Evolutionary conservation across 2,113 vertebrate genomes (phyloP).

Genomic region (Manacus vitellinus): DNA sequence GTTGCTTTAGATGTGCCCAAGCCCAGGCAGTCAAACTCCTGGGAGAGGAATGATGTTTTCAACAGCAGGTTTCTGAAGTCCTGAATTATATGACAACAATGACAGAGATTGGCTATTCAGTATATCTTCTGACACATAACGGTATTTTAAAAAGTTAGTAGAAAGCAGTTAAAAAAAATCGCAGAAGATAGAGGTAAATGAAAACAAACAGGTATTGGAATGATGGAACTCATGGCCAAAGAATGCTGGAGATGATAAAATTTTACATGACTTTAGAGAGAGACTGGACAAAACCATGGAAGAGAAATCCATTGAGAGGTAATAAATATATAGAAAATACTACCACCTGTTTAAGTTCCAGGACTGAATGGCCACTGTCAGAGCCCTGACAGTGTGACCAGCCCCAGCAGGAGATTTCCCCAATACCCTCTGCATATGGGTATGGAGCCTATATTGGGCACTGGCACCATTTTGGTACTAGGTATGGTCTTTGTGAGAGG

Average conservation of each 20-base stretch:
- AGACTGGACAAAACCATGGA: not conserved
- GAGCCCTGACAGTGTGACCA: not conserved
- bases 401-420: not conserved
- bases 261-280: not conserved
- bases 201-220: not conserved
- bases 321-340: not conserved
- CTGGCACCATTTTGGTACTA: not conserved
- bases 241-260: not conserved
- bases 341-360: not conserved
- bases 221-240: not conserved
- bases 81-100: not conserved
- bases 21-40: rapidly evolving
- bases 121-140: not conserved
- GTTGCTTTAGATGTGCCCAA: not conserved
- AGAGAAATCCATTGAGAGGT: not conserved
- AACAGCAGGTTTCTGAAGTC: not conserved
- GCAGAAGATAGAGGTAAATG: not conserved
- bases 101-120: not conserved
- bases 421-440: not conserved
- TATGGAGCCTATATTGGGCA: not conserved
- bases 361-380: not conserved
- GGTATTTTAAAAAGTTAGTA: not conserved
- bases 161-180: not conserved
- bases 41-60: not conserved
- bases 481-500: not conserved